Evolutionary conservation across 2,113 vertebrate genomes (phyloP).

Genomic region (Lepisosteus oculatus): DNA sequence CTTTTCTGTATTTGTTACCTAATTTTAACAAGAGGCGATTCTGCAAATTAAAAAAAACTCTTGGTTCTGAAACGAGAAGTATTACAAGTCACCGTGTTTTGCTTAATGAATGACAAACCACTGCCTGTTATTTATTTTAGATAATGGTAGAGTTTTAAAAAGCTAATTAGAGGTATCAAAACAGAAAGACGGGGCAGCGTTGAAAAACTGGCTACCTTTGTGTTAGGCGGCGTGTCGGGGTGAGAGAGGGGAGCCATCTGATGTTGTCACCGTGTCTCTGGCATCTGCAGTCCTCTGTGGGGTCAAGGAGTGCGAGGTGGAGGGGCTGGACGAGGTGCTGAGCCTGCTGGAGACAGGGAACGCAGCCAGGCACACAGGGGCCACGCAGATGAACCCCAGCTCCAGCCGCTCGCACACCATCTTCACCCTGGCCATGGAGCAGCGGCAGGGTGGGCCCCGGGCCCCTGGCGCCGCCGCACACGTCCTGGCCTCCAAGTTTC

Average conservation of each 20-base stretch:
- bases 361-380: slow-evolving; percentile 87
- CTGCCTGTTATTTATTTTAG: too few species aligned
- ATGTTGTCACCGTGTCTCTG: background rate
- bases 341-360: slow-evolving; percentile 93
- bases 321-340: slow-evolving; percentile 91
- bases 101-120: too few species aligned
- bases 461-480: slow-evolving; percentile 53
- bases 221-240: background rate
- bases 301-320: slow-evolving; percentile 90
- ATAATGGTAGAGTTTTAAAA: too few species aligned
- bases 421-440: slow-evolving; percentile 90
- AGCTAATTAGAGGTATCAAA: too few species aligned
- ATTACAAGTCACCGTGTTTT: too few species aligned
- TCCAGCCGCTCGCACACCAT: slow-evolving; percentile 94
- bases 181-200: too few species aligned
- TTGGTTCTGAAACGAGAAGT: too few species aligned
- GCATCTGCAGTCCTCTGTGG: slow-evolving; percentile 79
- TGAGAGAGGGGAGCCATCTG: background rate
- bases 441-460: slow-evolving; percentile 74
- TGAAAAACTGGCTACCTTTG: too few species aligned
- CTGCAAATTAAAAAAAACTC: too few species aligned
- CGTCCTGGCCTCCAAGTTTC: slow-evolving; percentile 89
- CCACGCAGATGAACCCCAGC: slow-evolving; percentile 85
- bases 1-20: too few species aligned
- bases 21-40: too few species aligned